Base-by-base conservation (phyloP, 2,797 vertebrate genomes). In the Enteromius thamalakanensis region DNA sequence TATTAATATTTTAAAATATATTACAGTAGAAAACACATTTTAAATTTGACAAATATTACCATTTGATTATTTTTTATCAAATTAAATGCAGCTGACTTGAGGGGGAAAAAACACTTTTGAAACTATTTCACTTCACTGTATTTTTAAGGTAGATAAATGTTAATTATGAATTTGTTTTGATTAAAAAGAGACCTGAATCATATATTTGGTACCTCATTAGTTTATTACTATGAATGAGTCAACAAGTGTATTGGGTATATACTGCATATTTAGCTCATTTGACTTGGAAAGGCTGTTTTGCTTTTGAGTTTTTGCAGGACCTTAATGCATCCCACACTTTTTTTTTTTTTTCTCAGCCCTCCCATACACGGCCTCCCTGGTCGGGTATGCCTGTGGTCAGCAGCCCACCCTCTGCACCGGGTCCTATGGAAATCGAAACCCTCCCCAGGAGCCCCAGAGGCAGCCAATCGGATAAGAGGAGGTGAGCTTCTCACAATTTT, bases 351-450 rank as follows among this genome's bases (percentile, higher is more conserved):
- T 85, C 76, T 79, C 23, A 98, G 97, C 87, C 88, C 79, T 88
- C 94, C 90, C 79, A 80, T 70, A 45, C 89, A 81, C 93, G 92
- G 86, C 88, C 90, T 62, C 78, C 92, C 23, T 96, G 93, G 91
- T 91, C 95, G 5, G 81, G 88, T 34, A 29, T 93, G 2, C 94
- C 96, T 79, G 90, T 94, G 62, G 92, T 94, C 85, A 91, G 94
- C 19, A 87, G 85, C 0, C 84, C 94, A 81, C 90, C 94, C 62
- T 89, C 95, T 84, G 93, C 91, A 9, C 93, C 96, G 42, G 89
- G 93, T 84, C 93, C 96, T 0, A 92, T 97, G 89, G 96, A 98
- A 90, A 96, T 97, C 65, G 96, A 97, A 89, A 94, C 95, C 87
- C 92, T 97, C 75, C 95, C 96, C 70, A 93, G 94, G 82, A 97